These are phyloP conservation scores for Megalopta genalis DNA, from an alignment of 1,140 invertebrate genomes.

Conservation along the genomic window DNA sequence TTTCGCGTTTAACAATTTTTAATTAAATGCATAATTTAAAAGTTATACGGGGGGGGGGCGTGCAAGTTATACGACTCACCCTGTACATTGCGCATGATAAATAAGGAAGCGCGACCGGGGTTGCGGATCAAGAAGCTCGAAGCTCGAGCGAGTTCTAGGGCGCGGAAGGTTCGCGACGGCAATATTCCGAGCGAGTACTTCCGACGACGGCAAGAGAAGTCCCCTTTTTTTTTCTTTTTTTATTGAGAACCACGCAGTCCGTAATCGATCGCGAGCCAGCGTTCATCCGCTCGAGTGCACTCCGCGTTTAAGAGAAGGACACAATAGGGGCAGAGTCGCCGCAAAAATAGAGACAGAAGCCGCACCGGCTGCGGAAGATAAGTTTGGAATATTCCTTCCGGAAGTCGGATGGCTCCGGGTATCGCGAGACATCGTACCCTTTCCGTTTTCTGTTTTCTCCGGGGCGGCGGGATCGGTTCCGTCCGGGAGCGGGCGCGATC, in stretches of 20 bases:
- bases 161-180: background rate
- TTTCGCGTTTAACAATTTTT: too few species aligned
- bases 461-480: background rate
- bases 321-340: background rate
- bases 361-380: background rate
- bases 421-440: background rate
- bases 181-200: background rate
- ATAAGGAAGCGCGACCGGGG: background rate
- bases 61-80: too few species aligned
- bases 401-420: background rate
- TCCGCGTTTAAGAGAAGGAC: background rate
- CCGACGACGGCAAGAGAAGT: too few species aligned
- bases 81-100: background rate
- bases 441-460: background rate
- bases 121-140: background rate
- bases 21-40: too few species aligned
- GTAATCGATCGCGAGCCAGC: slow-evolving; percentile 2
- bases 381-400: background rate
- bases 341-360: background rate
- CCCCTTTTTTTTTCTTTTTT: background rate
- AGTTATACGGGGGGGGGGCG: too few species aligned
- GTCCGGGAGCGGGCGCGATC: background rate
- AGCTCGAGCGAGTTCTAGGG: background rate
- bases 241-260: background rate
- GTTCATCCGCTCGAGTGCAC: background rate